Evolutionary conservation across 2,888 invertebrate species (phyloP).

Genomic region (Lydus trimaculatus): DNA sequence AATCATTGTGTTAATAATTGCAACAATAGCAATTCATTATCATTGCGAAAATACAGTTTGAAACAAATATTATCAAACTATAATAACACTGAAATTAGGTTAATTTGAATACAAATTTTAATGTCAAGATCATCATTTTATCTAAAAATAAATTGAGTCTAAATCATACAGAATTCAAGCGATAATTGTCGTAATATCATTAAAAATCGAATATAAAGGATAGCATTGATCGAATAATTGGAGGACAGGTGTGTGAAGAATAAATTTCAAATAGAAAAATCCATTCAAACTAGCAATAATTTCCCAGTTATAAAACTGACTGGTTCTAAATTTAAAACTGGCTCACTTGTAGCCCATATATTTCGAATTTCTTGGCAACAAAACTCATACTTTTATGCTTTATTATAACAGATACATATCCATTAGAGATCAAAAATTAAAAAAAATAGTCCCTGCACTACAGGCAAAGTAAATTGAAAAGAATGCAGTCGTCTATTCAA

Average conservation of each 20-base stretch:
- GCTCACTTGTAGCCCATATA: slow-evolving; percentile 25
- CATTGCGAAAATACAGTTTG: no score
- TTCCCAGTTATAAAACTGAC: slow-evolving; percentile 16
- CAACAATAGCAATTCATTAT: no score
- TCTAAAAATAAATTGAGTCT: no score
- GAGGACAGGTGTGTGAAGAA: neutral
- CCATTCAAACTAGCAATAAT: neutral
- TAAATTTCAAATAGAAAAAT: neutral
- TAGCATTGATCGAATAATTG: neutral
- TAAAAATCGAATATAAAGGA: neutral
- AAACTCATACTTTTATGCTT: slow-evolving; percentile 17
- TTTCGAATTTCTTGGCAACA: slow-evolving; percentile 23
- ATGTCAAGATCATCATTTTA: no score
- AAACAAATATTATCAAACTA: no score
- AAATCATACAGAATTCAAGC: neutral
- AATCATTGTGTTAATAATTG: no score
- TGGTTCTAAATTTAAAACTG: slow-evolving; percentile 24
- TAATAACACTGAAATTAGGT: no score
- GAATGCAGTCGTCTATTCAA: slow-evolving; percentile 8
- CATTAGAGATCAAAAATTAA: neutral
- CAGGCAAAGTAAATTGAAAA: neutral
- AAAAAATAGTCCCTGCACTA: neutral
- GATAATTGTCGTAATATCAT: no score
- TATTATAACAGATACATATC: slow-evolving; percentile 25
- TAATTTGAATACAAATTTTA: no score